Base-by-base conservation (phyloP, 2,113 vertebrate genomes). In the Oryzias celebensis region DNA sequence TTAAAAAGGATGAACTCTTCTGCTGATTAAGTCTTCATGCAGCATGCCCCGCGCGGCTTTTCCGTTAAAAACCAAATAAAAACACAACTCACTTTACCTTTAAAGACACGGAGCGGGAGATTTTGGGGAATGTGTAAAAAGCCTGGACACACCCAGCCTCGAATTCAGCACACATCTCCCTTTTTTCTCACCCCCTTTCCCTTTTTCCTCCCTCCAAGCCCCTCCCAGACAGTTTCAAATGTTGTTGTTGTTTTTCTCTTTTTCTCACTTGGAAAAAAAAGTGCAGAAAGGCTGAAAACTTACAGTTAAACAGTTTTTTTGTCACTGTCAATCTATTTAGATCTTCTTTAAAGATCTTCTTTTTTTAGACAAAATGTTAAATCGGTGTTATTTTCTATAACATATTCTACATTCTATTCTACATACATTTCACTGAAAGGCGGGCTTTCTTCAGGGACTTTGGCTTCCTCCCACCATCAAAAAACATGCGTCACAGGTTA, bases 141-240 rank as follows among this genome's bases (percentile, higher is more conserved):
- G 47, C n/a, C 77, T 82, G 69, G 86, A 89, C 82, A 81, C 89
- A 89, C 89, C 85, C 89, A 88, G 79, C 62, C 69, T 81, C 77
- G 78, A 83, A 72, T 76, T 65, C 78, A 52, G 62, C 79, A 84
- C 84, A 87, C 71, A 85, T 71, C 78, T 75, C 56, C 15, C 81
- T 71, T 86, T 28, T 88, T 84, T 83, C 82, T 31, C 71, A 81
- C 77, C 76, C 66, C 55, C 65, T 73, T 75, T 68, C 76, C 81
- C 79, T 84, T 67, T 83, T 87, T 73, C 62, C 67, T 73, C 57
- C 52, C 52, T 54, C 65, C 49, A 85, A 84, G 83, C 86, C 81
- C 77, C 89, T 82, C 89, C 89, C 89, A 89, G 36, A 54, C 70
- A 73, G 65, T 83, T 81, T 79, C 28, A 76, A 59, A 44, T n/a